Percentiles rank a stretch among this genome's conserved stretches.
phyloP scores from a whole-genome alignment of 2,797 vertebrate genomes.

The Ctenopoma kingsleyae region DNA sequence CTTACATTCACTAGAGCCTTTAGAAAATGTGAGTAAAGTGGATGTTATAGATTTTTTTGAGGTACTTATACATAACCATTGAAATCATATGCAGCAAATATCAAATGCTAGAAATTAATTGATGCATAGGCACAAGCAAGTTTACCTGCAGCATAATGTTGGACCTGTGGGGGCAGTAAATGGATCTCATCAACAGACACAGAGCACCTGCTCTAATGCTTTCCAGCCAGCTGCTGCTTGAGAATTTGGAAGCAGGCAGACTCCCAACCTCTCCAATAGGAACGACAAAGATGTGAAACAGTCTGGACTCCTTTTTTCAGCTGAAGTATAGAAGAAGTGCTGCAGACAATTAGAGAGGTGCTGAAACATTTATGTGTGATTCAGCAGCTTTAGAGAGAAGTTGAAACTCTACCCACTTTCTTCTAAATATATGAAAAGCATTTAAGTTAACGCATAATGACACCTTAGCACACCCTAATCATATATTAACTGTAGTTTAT shows the following conservation, averaged over 20 bases:
- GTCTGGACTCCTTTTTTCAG: conserved; percentile 6
- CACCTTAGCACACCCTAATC: no score
- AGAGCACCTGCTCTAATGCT: background rate
- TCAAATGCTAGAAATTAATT: background rate
- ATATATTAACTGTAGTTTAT: no score
- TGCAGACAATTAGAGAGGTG: background rate
- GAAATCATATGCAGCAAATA: background rate
- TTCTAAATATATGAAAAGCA: no score
- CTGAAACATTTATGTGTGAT: background rate
- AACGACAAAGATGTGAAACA: conserved; percentile 16
- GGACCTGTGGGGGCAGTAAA: background rate
- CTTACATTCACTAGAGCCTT: background rate
- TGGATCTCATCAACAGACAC: background rate
- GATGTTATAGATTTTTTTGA: conserved; percentile 1
- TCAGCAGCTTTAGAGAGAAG: background rate
- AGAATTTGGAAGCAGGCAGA: background rate
- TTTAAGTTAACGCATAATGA: no score
- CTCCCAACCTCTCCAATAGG: background rate
- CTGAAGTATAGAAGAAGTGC: background rate
- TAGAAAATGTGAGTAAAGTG: background rate
- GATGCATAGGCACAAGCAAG: background rate
- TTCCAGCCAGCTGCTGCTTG: conserved; percentile 14
- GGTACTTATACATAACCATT: conserved; percentile 1
- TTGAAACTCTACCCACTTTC: no score
- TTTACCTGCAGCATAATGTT: background rate